A percentile compares a stretch with the other conserved stretches of the same genome.
Evolutionary conservation across 1,140 invertebrate genomes (phyloP).

Genomic region (Drosophila sucinea): DNA sequence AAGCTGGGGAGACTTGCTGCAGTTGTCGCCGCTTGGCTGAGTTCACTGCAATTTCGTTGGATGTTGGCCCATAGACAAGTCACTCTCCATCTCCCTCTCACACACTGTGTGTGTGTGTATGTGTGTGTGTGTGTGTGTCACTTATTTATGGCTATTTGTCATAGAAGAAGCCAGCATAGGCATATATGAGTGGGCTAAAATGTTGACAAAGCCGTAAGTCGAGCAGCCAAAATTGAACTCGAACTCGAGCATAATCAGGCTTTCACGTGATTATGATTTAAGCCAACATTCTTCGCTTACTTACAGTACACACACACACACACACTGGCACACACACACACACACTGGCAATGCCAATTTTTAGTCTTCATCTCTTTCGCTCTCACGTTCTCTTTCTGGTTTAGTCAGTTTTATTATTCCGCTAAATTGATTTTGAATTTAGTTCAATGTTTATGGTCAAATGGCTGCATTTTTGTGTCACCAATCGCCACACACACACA

Average conservation of each 20-base stretch:
- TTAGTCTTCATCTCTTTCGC: constrained; percentile 16
- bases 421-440: constrained; percentile 81
- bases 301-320: constrained; percentile 10
- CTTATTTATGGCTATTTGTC: constrained; percentile 79
- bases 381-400: neutral
- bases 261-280: constrained; percentile 12
- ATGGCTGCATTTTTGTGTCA: constrained; percentile 79
- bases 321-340: constrained; percentile 5
- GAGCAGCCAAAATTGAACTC: constrained; percentile 14
- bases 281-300: constrained; percentile 21
- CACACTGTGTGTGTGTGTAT: too few relatives aligned
- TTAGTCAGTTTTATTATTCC: constrained; percentile 72
- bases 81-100: neutral
- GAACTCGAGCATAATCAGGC: constrained; percentile 14
- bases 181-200: constrained; percentile 8
- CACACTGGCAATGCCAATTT: neutral
- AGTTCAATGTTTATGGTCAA: constrained; percentile 81
- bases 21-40: constrained; percentile 67
- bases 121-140: constrained; percentile 12
- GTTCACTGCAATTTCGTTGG: constrained; percentile 53
- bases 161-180: constrained; percentile 52
- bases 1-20: constrained; percentile 62
- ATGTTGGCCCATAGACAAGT: constrained; percentile 58
- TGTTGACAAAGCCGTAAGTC: constrained; percentile 12
- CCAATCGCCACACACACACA: constrained; percentile 15